These are phyloP conservation scores for Napeogenes sylphis DNA, from an alignment of 2,888 invertebrate species.

Conservation along the genomic window DNA sequence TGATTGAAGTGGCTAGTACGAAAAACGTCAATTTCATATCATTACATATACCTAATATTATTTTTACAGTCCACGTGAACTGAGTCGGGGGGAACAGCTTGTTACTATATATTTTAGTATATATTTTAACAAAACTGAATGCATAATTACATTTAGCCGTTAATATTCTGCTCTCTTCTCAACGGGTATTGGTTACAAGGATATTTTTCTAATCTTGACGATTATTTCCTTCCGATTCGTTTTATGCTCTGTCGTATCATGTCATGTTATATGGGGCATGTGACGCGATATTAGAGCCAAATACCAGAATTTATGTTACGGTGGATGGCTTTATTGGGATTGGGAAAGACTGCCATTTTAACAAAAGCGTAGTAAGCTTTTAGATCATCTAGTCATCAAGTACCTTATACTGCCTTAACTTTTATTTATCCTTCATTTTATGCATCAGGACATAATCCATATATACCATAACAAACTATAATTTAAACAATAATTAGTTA, in stretches of 20 bases:
- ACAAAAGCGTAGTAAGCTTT: neutral
- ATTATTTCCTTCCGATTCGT: slow-evolving; percentile 31
- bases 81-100: no score
- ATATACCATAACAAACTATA: no score
- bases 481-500: neutral
- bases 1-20: no score
- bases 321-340: slow-evolving; percentile 2
- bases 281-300: slow-evolving; percentile 17
- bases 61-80: no score
- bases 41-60: no score
- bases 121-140: neutral
- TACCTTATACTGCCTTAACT: neutral
- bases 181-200: slow-evolving; percentile 19
- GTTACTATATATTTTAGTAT: neutral
- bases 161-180: slow-evolving; percentile 3
- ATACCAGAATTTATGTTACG: slow-evolving; percentile 5
- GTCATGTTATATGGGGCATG: slow-evolving; percentile 25
- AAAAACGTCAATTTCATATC: no score
- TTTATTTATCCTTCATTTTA: neutral
- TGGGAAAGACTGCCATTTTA: neutral
- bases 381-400: neutral
- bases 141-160: slow-evolving; percentile 9
- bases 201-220: slow-evolving; percentile 27
- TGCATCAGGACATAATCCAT: no score
- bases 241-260: slow-evolving; percentile 16